Evolutionary conservation across 2,113 vertebrate genomes (phyloP), one percentile per base, ranked within the genome.

Genomic region (Ceyx margarethae): DNA sequence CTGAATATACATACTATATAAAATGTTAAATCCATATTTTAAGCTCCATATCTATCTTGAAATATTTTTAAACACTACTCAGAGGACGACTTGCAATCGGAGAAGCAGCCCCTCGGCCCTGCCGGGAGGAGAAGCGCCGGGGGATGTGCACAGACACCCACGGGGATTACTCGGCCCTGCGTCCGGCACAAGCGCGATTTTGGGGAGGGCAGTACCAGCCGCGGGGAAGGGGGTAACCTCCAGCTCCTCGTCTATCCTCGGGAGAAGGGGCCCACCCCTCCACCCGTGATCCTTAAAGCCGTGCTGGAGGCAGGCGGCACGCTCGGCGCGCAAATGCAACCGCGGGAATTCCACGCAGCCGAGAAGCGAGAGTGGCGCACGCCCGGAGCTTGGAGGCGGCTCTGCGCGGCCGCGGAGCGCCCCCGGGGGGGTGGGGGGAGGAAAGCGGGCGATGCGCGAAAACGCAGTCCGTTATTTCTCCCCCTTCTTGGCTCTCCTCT

Each of bases 321-420:
- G 50, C 45, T 13, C n/a, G 54, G 21, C 29, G 60, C 50, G 15
- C 60, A 68, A 26, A 15, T 48, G 81, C 73, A 8, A 19, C 67
- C 23, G 89, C 87, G 84, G 81, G 31, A 50, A 5, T 15, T 91
- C 13, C 84, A 84, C 89, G 79, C 23, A n/a, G 9, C 43, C 31
- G 2, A 11, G 68, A 6, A 2, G 61, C 2, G 10, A 14, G 33
- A 26, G 46, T 5, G 18, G 67, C 29, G 64, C 81, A 42, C 62
- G 17, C 60, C 40, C 12, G 13, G 69, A 35, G 46, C 51, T 74
- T 51, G 31, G 57, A 5, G 74, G 53, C 40, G 20, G 31, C 65
- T 92, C 73, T 86, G 61, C 87, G 93, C 85, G 87, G 81, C 89
- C 51, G 90, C 91, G 90, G 85, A 95, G 90, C 51, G 73, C 87